Percentiles rank a stretch among this genome's conserved stretches.
Evolutionary conservation across 2,113 vertebrate genomes (phyloP).

Genomic region (Pterocles burchelli): DNA sequence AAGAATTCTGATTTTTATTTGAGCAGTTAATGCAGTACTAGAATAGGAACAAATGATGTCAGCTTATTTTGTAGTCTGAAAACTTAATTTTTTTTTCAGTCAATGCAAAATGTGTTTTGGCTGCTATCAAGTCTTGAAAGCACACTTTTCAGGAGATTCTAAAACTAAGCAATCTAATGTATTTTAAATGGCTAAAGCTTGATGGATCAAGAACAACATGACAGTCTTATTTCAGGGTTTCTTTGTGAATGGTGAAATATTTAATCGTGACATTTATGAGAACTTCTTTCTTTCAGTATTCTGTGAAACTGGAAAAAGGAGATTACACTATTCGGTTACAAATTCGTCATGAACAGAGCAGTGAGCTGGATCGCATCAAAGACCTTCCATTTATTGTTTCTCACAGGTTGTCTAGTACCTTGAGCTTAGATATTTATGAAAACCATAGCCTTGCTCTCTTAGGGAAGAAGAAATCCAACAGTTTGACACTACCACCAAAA

Average conservation of each 20-base stretch:
- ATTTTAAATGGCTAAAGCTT: background rate
- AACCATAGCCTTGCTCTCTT: slow-evolving; percentile 91
- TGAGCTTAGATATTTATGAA: slow-evolving; percentile 93
- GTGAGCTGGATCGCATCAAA: slow-evolving; percentile 94
- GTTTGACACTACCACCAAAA: slow-evolving; percentile 86
- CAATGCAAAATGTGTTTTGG: background rate
- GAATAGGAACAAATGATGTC: background rate
- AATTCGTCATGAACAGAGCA: slow-evolving; percentile 94
- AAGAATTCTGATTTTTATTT: background rate
- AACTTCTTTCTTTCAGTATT: slow-evolving; percentile 83
- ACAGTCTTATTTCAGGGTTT: background rate
- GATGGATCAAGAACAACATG: background rate
- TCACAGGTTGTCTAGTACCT: slow-evolving; percentile 90
- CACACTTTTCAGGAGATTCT: background rate
- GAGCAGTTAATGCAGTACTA: background rate
- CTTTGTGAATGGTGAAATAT: background rate
- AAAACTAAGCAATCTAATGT: background rate
- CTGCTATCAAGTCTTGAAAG: background rate
- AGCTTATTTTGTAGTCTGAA: background rate
- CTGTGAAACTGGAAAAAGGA: slow-evolving; percentile 97
- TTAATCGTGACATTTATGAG: background rate
- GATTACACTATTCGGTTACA: slow-evolving; percentile 95
- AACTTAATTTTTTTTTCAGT: background rate
- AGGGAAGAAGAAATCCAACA: slow-evolving; percentile 95
- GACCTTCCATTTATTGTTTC: slow-evolving; percentile 95